These are phyloP conservation scores for Drosophila leonis DNA, from an alignment of 2,888 invertebrate species.

Conservation along the genomic window DNA sequence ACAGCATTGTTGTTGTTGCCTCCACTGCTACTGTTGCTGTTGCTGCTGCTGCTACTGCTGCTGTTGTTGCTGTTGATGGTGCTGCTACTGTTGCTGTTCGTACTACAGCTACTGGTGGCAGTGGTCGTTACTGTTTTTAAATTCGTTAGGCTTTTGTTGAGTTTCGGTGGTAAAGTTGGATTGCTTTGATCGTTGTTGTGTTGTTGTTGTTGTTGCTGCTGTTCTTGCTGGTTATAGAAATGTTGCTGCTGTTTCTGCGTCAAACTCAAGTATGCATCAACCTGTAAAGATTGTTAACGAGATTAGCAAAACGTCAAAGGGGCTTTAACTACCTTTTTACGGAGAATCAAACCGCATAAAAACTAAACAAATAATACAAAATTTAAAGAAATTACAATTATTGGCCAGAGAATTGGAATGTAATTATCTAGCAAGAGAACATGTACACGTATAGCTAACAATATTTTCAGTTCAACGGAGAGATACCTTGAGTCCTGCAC, in stretches of 20 bases:
- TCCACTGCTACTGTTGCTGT: constrained; percentile 32
- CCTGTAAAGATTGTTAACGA: constrained; percentile 56
- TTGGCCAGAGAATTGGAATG: not conserved
- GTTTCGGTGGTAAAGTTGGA: constrained; percentile 85
- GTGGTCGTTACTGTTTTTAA: constrained; percentile 75
- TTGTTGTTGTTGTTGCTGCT: constrained; percentile 47
- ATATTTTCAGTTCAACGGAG: no score
- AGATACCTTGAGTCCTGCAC: no score
- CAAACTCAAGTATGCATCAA: constrained; percentile 83
- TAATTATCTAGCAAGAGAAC: no score
- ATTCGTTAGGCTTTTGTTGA: constrained; percentile 85
- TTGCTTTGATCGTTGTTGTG: constrained; percentile 66
- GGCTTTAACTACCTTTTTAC: not conserved
- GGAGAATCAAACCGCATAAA: constrained; percentile 9
- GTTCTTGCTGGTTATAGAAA: constrained; percentile 70
- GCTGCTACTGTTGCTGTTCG: constrained; percentile 26
- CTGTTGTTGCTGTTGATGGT: constrained; percentile 22
- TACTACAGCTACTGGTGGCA: constrained; percentile 35
- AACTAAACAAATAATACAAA: not conserved
- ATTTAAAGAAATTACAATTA: no score
- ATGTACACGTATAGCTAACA: no score
- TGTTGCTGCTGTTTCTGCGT: constrained; percentile 82
- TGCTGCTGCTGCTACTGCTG: constrained; percentile 25
- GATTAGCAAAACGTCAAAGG: constrained; percentile 21
- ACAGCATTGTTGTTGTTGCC: constrained; percentile 68